A percentile compares a stretch with the other conserved stretches of the same genome.
These are phyloP conservation scores for Spatula versicolor DNA, from an alignment of 2,797 vertebrate species.

Conservation along the genomic window DNA sequence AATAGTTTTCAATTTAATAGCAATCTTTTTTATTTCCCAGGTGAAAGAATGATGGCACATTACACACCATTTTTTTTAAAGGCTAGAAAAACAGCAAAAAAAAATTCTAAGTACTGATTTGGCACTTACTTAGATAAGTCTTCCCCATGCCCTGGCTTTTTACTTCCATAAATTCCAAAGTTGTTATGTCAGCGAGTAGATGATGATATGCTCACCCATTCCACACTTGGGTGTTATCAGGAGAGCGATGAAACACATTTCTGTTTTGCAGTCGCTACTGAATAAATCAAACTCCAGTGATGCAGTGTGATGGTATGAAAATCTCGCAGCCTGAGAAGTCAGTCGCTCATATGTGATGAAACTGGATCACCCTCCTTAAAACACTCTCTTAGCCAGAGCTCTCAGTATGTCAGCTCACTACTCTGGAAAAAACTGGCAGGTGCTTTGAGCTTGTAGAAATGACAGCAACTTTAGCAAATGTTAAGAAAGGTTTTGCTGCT, in stretches of 20 bases:
- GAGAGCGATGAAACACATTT: conserved; percentile 50
- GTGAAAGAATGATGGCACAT: background rate
- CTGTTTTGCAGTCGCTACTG: conserved; percentile 16
- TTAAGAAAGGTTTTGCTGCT: background rate
- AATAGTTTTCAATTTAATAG: background rate
- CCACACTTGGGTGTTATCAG: conserved; percentile 27
- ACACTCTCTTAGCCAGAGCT: background rate
- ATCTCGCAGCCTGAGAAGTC: background rate
- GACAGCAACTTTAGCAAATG: background rate
- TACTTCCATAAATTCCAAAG: conserved; percentile 36
- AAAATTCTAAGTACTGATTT: conserved; percentile 29
- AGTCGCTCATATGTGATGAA: conserved; percentile 36
- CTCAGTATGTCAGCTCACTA: conserved; percentile 48
- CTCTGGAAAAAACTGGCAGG: conserved; percentile 33
- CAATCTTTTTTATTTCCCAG: background rate
- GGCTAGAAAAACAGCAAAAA: background rate
- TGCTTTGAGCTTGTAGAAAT: conserved; percentile 5
- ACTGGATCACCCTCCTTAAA: conserved; percentile 23
- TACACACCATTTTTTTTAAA: background rate
- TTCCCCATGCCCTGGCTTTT: background rate
- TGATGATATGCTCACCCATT: conserved; percentile 50
- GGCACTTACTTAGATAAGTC: background rate
- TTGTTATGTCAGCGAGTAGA: conserved; percentile 34
- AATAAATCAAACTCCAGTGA: conserved; percentile 46
- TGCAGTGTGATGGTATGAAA: conserved; percentile 47